These are phyloP conservation scores for Charaxes varanes DNA, from an alignment of 1,140 invertebrate genomes.

Conservation along the genomic window DNA sequence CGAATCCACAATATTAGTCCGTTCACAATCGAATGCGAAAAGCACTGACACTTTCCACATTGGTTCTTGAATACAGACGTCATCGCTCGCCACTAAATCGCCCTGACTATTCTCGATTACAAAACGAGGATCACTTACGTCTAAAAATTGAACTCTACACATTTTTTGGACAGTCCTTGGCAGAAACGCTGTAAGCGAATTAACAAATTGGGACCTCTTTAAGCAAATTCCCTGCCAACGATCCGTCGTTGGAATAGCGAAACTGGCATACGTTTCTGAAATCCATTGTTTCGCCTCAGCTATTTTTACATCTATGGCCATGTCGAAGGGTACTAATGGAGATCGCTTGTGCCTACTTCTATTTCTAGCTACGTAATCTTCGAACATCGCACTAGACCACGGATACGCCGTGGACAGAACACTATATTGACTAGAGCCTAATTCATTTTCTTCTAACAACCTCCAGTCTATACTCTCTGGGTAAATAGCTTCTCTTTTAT, in stretches of 20 bases:
- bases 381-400: conserved; percentile 73
- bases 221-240: conserved; percentile 86
- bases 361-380: conserved; percentile 74
- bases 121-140: conserved; percentile 86
- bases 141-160: conserved; percentile 84
- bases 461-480: conserved; percentile 63
- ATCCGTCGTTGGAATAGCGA: conserved; percentile 86
- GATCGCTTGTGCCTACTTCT: conserved; percentile 66
- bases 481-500: conserved; percentile 57
- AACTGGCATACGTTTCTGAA: conserved; percentile 88
- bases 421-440: conserved; percentile 64
- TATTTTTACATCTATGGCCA: conserved; percentile 73
- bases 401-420: conserved; percentile 61
- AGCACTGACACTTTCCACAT: conserved; percentile 87
- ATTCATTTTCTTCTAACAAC: conserved; percentile 60
- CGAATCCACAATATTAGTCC: conserved; percentile 80
- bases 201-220: conserved; percentile 84
- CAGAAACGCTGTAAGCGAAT: conserved; percentile 83
- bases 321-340: conserved; percentile 65
- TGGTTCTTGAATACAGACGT: conserved; percentile 86
- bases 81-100: conserved; percentile 85
- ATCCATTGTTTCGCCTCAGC: conserved; percentile 87
- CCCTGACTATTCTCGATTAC: conserved; percentile 85
- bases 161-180: conserved; percentile 81
- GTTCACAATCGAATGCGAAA: conserved; percentile 79